A percentile compares a stretch with the other conserved stretches of the same genome.
Conservation (phyloP, 2,113 vertebrate species). For the Tenrec ecaudatus region DNA sequence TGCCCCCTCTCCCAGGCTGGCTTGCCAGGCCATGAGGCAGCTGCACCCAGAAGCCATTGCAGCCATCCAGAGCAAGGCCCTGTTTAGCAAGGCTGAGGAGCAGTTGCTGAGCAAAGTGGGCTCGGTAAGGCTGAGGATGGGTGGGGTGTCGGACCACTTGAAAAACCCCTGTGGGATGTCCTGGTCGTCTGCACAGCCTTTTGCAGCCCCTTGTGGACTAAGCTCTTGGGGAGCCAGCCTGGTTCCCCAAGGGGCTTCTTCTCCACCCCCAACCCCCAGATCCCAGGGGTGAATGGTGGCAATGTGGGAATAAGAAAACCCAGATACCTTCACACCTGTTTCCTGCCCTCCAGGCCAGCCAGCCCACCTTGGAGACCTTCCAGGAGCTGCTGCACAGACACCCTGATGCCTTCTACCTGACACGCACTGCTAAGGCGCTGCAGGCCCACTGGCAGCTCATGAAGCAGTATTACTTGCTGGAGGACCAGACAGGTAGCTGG, state of each 20-base stretch:
- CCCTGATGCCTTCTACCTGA: constrained; percentile 93
- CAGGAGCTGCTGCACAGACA: constrained; percentile 95
- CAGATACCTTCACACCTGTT: background rate
- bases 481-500: constrained; percentile 94
- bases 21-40: constrained; percentile 98
- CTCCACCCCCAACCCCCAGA: background rate
- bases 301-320: background rate
- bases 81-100: constrained; percentile 96
- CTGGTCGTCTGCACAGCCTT: no score
- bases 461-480: constrained; percentile 97
- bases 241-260: background rate
- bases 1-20: constrained; percentile 85
- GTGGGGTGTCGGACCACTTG: background rate
- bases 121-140: constrained; percentile 90
- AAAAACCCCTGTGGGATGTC: background rate
- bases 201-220: no score
- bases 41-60: constrained; percentile 97
- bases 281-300: no score
- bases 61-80: constrained; percentile 96
- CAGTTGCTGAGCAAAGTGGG: constrained; percentile 93
- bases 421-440: constrained; percentile 94
- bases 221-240: background rate
- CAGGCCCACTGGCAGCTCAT: constrained; percentile 98
- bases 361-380: constrained; percentile 96
- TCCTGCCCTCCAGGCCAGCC: constrained; percentile 89